Conservation (phyloP, 1,140 invertebrate genomes). For the Drosophila elegans region DNA sequence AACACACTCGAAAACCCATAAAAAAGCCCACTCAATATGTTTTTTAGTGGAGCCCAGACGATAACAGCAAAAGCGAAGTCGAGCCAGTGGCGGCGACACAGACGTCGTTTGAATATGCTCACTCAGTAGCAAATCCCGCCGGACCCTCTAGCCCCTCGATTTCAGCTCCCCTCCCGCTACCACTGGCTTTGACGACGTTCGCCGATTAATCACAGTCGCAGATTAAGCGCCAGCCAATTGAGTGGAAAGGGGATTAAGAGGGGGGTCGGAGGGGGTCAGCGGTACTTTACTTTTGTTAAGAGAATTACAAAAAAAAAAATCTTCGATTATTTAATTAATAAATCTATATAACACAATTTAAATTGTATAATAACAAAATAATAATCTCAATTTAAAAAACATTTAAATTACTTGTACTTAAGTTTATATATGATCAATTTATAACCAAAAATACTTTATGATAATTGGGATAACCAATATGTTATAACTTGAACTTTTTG, state of each 20-base stretch:
- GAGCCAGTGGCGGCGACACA: slow-evolving; percentile 17
- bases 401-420: too few relatives aligned
- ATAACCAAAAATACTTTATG: too few relatives aligned
- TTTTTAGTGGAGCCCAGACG: slow-evolving; percentile 49
- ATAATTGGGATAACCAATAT: too few relatives aligned
- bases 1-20: slow-evolving; percentile 72
- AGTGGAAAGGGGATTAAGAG: slow-evolving; percentile 7
- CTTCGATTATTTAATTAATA: too few relatives aligned
- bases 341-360: too few relatives aligned
- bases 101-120: slow-evolving; percentile 67
- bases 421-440: too few relatives aligned
- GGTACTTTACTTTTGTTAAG: too few relatives aligned
- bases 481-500: too few relatives aligned
- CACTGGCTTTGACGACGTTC: slow-evolving; percentile 60
- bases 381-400: too few relatives aligned
- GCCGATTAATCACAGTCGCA: slow-evolving; percentile 78
- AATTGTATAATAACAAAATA: too few relatives aligned
- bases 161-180: background rate
- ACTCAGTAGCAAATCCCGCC: slow-evolving; percentile 61
- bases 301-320: too few relatives aligned
- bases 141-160: slow-evolving; percentile 12
- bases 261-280: slow-evolving; percentile 4
- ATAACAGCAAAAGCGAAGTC: slow-evolving; percentile 24
- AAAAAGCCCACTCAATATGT: slow-evolving; percentile 72
- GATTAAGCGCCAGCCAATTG: slow-evolving; percentile 69